Base-by-base conservation (phyloP, 2,113 vertebrate species). In the Edolisoma coerulescens region DNA sequence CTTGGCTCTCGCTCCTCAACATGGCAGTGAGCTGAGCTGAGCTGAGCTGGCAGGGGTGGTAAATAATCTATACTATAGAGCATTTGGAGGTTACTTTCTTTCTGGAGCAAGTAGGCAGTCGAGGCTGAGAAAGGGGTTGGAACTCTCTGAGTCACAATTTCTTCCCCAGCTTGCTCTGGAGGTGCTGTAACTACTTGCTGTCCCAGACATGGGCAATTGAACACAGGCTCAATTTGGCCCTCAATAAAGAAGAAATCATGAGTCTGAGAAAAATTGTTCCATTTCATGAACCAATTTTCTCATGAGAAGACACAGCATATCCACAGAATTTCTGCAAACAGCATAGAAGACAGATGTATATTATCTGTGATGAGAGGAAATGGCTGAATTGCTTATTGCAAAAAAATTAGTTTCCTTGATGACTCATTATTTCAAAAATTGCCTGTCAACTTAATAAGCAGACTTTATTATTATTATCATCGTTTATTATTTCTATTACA, bases 201-300 rank as follows among this genome's bases (percentile, higher is more conserved):
- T 94, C 95, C 92, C 73, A 96, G 95, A 78, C 90, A 90, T 42
- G 69, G 56, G 86, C 95, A 96, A 96, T 94, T 97, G 92, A 96
- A 81, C 83, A 89, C 49, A 87, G 83, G 76, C 49, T 94, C 96
- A 97, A 95, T 96, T 89, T 96, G 95, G 92, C 93, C 88, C 88
- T 96, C 90, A 95, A 94, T 97, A 96, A 96, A 96, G 95, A 93
- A 93, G 95, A 96, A 97, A 96, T 96, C 95, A 90, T 78, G 92
- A 97, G 93, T 77, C 93, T 93, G 88, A 96, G 90, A 96, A 93
- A 97, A 97, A 96, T 96, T 96, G 96, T 96, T 94, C 92, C 44
- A 96, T 97, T 96, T 96, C 92, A 76, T 45, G 93, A 94, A 94
- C 80, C 96, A 96, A 96, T 97, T 97, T 97, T 95, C 96, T 96